These are phyloP conservation scores for Sarcophaga subvicina DNA, from an alignment of 2,888 invertebrate genomes.

Conservation along the genomic window DNA sequence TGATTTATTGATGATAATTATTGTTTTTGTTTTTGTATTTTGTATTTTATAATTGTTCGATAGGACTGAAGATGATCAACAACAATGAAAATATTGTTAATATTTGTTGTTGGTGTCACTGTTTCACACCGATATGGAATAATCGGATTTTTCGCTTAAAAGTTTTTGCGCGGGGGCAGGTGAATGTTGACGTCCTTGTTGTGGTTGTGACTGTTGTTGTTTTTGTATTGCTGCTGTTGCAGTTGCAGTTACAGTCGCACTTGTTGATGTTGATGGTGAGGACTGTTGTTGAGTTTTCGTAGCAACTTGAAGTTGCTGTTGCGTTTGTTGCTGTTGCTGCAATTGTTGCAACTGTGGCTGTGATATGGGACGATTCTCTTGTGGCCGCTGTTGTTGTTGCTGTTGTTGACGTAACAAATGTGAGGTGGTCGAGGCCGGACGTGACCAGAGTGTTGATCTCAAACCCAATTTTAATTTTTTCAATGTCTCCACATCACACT, in stretches of 20 bases:
- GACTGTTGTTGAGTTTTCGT: conserved; percentile 74
- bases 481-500: conserved; percentile 88
- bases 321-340: conserved; percentile 76
- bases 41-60: not conserved
- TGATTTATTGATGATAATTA: conserved; percentile 23
- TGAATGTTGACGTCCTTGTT: conserved; percentile 79
- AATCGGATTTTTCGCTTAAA: conserved; percentile 86
- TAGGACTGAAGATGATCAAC: not conserved
- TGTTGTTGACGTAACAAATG: conserved; percentile 78
- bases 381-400: conserved; percentile 78
- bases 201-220: conserved; percentile 76
- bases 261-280: conserved; percentile 79
- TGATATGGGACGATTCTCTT: conserved; percentile 83
- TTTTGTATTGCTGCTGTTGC: conserved; percentile 75
- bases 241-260: conserved; percentile 73
- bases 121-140: conserved; percentile 88
- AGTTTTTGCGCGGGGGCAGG: conserved; percentile 82
- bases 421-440: conserved; percentile 82
- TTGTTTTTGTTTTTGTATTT: conserved; percentile 38
- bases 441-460: conserved; percentile 87
- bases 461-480: conserved; percentile 88
- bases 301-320: conserved; percentile 73
- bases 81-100: conserved; percentile 10
- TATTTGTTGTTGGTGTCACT: conserved; percentile 46
- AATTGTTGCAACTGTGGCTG: conserved; percentile 78